Evolutionary conservation across 2,888 invertebrate genomes (phyloP), one percentile per base, ranked within the genome.

Genomic region (Torymus auratus): DNA sequence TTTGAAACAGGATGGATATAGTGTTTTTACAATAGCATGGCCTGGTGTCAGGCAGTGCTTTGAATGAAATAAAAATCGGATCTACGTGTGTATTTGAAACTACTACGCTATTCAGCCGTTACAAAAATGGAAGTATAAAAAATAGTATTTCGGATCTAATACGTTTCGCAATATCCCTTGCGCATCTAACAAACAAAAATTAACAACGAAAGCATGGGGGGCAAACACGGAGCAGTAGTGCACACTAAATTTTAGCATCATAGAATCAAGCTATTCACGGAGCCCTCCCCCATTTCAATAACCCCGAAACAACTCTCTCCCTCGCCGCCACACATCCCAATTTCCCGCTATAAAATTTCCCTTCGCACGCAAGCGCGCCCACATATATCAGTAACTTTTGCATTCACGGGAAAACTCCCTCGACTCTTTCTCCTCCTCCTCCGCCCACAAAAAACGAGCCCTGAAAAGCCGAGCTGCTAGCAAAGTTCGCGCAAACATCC

Each of bases 351-450:
- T 60, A 60, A 71, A 71, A 71, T 60, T 58, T 53, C 28, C 53
- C 14, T 41, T 10, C 41, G 5, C 41, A 7, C 41, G 41, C 7
- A 10, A 7, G 7, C 41, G 41, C 7, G 7, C 5, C 56, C 23
- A 62, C 28, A 0, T 53, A 53, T 61, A 56, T 64, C 55, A 65
- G 73, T 56, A 74, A 74, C 73, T 74, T 74, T 74, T 64, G 50
- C 65, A 65, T 65, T 65, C 71, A 61, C 53, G 41, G 41, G 53
- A 52, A 71, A 61, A 52, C 65, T 65, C 23, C 17, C 17, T 52
- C 12, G 13, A 28, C 12, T 41, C 41, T 41, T 5, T 41, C 41
- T 7, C 13, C 56, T n/a, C 14, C 56, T 56, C 56, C n/a, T 14
- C 14, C 56, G 15, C 56, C n/a, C 56, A 5, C n/a, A 14, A 56